phyloP scores from a whole-genome alignment of 2,888 invertebrate genomes.

The Tuberolachnus salignus region DNA sequence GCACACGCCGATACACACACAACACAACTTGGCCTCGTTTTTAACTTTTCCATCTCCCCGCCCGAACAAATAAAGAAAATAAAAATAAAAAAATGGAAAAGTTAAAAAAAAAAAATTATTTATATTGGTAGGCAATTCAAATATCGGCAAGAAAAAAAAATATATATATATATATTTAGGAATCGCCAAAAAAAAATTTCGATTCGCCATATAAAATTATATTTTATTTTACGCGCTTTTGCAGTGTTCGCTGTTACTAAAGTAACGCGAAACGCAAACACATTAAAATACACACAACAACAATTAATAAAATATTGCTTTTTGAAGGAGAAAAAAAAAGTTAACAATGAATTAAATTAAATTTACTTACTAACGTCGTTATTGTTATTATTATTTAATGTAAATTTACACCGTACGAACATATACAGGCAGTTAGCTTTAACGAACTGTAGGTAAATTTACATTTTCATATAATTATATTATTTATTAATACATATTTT shows the following conservation, averaged over 20 bases:
- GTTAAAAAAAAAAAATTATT: background rate
- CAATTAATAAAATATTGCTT: background rate
- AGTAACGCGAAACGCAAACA: constrained; percentile 25
- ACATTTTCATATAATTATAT: too few relatives aligned
- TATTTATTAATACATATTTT: too few relatives aligned
- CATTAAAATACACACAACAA: background rate
- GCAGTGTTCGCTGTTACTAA: constrained; percentile 28
- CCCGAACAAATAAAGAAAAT: background rate
- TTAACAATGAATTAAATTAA: constrained; percentile 5
- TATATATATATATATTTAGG: constrained; percentile 3
- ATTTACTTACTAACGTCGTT: constrained; percentile 5
- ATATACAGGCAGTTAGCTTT: background rate
- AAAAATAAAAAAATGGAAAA: background rate
- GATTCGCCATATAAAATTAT: background rate
- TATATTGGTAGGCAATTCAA: too few relatives aligned
- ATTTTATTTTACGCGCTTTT: background rate
- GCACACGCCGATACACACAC: constrained; percentile 32
- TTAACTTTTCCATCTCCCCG: constrained; percentile 4
- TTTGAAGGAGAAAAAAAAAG: background rate
- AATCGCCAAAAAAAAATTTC: background rate
- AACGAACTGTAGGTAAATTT: too few relatives aligned
- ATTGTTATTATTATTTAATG: background rate
- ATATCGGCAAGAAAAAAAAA: too few relatives aligned
- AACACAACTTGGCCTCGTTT: constrained; percentile 54
- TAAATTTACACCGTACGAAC: background rate